phyloP scores from a whole-genome alignment of 2,888 invertebrate genomes.

The Oxytorus armatus region DNA sequence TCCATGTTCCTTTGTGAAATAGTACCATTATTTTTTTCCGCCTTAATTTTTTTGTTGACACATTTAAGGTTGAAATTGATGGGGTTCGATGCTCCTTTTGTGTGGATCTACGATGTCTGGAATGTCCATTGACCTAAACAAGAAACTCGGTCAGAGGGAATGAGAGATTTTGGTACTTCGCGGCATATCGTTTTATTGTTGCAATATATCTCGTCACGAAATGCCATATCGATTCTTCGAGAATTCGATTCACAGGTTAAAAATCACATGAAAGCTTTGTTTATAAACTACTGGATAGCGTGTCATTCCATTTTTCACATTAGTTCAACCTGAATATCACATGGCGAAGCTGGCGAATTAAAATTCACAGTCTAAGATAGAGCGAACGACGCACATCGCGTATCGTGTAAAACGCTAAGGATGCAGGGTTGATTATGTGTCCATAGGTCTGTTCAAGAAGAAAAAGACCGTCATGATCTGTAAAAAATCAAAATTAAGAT shows the following conservation, averaged over 20 bases:
- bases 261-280: background rate
- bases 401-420: constrained; percentile 15
- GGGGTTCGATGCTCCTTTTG: constrained; percentile 1
- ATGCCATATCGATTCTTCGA: too few species aligned
- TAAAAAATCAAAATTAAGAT: too few species aligned
- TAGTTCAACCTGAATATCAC: too few species aligned
- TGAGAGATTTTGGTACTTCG: background rate
- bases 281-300: too few species aligned
- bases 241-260: background rate
- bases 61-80: background rate
- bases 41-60: background rate
- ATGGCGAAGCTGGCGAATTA: too few species aligned
- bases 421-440: background rate
- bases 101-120: background rate
- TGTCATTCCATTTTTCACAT: too few species aligned
- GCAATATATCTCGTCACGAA: too few species aligned
- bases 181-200: background rate
- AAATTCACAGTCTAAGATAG: too few species aligned
- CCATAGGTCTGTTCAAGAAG: too few species aligned
- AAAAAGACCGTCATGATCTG: too few species aligned
- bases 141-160: background rate
- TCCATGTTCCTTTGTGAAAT: constrained; percentile 24
- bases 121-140: constrained; percentile 30
- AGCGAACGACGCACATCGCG: background rate
- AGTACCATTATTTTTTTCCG: constrained; percentile 2